Base-by-base conservation (phyloP, 2,797 vertebrate species). In the Nasua narica region DNA sequence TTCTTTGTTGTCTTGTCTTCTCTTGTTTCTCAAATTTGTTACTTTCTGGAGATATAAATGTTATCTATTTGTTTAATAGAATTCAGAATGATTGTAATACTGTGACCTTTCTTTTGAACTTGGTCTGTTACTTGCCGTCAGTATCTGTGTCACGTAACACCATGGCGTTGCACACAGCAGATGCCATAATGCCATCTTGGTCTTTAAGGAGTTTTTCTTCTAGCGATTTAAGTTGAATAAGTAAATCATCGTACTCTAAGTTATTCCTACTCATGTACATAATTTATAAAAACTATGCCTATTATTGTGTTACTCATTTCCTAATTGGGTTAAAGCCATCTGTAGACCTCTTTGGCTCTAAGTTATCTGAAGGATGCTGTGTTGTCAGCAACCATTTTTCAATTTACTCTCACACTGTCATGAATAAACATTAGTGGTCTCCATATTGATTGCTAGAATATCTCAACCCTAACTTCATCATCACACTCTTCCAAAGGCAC, bases 371-470 rank as follows among this genome's bases (percentile, higher is more conserved):
- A 76, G 76, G 90, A 81, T 81, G 70, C 84, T 77, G 19, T 58
- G 87, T 70, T 89, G 81, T 87, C 84, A 93, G 92, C 35, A 82
- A 86, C 65, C 60, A 52, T 69, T 92, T 92, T 69, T 81, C 86
- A 91, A n/a, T 67, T 95, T 95, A 46, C 86, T 87, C 81, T 95
- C 84, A 86, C 62, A 15, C 32, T 35, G 65, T 81, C 90, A 37
- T 78, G 87, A 96, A 78, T 94, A 79, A 93, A 91, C 56, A 95
- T 82, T 52, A 43, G 23, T 91, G 78, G 43, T 29, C 87, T 86
- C 83, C 9, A 7, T 46, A 70, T 18, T 50, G 74, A 94, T 52
- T 11, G 84, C 50, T 77, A 35, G 85, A 70, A 2, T 29, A 21
- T 37, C 46, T 76, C 46, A 50, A 52, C 79, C 52, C 18, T 58